phyloP scores from a whole-genome alignment of 1,140 invertebrate species.

The Polypedilum pembai region DNA sequence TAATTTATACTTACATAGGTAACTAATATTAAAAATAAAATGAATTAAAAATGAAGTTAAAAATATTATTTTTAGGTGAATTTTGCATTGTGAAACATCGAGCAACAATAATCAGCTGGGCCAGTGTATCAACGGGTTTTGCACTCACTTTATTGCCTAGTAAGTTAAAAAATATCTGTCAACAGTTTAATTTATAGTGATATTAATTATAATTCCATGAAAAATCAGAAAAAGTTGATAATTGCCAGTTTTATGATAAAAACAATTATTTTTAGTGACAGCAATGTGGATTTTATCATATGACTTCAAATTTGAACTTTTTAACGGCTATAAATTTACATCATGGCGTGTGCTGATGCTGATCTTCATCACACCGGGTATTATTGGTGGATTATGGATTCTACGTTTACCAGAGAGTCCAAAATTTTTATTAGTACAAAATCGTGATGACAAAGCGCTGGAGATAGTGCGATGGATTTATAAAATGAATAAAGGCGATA shows the following conservation, averaged over 20 bases:
- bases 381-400: conserved; percentile 49
- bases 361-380: conserved; percentile 51
- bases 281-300: conserved; percentile 51
- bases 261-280: conserved; percentile 43
- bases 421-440: conserved; percentile 50
- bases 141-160: conserved; percentile 43
- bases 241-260: conserved; percentile 38
- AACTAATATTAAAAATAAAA: conserved; percentile 35
- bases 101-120: conserved; percentile 39
- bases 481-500: conserved; percentile 43
- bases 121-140: conserved; percentile 43
- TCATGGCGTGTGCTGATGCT: conserved; percentile 57
- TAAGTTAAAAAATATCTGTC: conserved; percentile 32
- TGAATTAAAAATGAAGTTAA: too few relatives aligned
- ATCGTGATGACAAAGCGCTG: conserved; percentile 45
- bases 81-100: conserved; percentile 35
- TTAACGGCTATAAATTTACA: conserved; percentile 41
- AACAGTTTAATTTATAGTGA: too few relatives aligned
- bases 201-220: too few relatives aligned
- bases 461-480: conserved; percentile 47
- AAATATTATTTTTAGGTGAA: conserved; percentile 29
- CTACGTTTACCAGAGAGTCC: conserved; percentile 57
- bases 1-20: conserved; percentile 43
- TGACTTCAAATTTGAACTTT: conserved; percentile 39
- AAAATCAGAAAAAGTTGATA: conserved; percentile 33